A percentile compares a stretch with the other conserved stretches of the same genome.
Conservation (phyloP, 2,113 vertebrate species). For the Psammodynastes pulverulentus region DNA sequence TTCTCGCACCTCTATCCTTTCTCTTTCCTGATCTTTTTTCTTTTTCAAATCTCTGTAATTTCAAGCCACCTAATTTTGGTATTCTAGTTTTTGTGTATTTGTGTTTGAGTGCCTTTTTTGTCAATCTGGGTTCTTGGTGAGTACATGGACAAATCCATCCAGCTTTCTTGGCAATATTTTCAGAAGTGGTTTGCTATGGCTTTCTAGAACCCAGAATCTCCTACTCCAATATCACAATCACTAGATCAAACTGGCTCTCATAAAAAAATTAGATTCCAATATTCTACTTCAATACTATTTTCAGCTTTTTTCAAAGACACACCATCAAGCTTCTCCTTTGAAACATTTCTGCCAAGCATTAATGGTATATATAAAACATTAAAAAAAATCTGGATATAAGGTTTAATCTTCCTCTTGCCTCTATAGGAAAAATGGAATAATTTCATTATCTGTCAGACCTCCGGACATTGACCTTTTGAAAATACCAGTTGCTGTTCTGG, state of each 20-base stretch:
- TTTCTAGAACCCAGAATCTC: neutral
- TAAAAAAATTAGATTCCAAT: neutral
- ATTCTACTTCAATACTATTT: neutral
- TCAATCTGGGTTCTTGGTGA: neutral
- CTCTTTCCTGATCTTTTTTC: neutral
- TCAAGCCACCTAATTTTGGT: neutral
- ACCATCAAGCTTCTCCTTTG: neutral
- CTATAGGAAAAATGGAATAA: neutral
- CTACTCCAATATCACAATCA: neutral
- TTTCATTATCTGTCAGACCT: accelerated
- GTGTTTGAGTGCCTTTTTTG: neutral
- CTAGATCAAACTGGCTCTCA: neutral
- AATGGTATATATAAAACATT: neutral
- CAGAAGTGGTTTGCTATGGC: neutral
- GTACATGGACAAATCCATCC: neutral
- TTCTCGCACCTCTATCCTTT: neutral
- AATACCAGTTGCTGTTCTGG: neutral
- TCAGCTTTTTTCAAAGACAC: neutral
- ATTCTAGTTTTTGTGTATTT: neutral
- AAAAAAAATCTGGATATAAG: neutral
- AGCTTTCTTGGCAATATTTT: neutral
- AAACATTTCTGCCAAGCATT: neutral
- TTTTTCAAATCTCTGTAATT: neutral
- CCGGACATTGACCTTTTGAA: neutral
- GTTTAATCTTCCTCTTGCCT: neutral